These are phyloP conservation scores for Carcharodon carcharias DNA, from an alignment of 2,797 vertebrate genomes.

Conservation along the genomic window DNA sequence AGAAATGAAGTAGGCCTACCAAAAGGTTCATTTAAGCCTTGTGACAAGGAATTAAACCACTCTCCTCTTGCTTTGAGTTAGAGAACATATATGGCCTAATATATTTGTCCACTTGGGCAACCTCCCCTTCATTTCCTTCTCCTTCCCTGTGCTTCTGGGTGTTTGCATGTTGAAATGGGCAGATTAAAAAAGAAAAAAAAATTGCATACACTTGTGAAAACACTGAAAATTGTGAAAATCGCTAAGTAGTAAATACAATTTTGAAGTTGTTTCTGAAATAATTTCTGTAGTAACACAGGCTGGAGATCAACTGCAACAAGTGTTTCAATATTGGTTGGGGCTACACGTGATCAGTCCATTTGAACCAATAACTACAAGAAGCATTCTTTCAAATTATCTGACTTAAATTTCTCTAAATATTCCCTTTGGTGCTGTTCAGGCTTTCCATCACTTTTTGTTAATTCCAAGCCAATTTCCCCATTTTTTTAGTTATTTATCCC, in stretches of 20 bases:
- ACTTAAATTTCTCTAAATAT: slow-evolving; percentile 2
- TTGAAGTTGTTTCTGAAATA: neutral
- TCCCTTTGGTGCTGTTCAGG: neutral
- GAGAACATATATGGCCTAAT: neutral
- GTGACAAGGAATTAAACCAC: neutral
- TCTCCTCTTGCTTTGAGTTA: neutral
- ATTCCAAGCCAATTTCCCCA: neutral
- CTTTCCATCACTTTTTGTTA: neutral
- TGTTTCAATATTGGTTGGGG: neutral
- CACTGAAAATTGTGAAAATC: slow-evolving; percentile 25
- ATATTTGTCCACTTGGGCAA: neutral
- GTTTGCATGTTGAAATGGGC: neutral
- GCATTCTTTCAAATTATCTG: neutral
- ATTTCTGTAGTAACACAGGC: neutral
- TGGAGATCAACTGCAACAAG: slow-evolving; percentile 9
- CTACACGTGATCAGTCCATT: neutral
- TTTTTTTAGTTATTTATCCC: neutral
- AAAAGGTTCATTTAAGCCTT: neutral
- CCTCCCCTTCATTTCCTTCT: neutral
- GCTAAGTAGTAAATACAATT: neutral
- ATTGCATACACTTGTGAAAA: slow-evolving; percentile 11
- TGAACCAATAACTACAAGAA: neutral
- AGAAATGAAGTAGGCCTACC: neutral
- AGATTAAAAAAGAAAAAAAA: neutral
- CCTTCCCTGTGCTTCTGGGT: neutral